Percentiles rank a stretch among this genome's conserved stretches.
Evolutionary conservation across 2,888 invertebrate genomes (phyloP).

Genomic region (Ramazzottius varieornatus): DNA sequence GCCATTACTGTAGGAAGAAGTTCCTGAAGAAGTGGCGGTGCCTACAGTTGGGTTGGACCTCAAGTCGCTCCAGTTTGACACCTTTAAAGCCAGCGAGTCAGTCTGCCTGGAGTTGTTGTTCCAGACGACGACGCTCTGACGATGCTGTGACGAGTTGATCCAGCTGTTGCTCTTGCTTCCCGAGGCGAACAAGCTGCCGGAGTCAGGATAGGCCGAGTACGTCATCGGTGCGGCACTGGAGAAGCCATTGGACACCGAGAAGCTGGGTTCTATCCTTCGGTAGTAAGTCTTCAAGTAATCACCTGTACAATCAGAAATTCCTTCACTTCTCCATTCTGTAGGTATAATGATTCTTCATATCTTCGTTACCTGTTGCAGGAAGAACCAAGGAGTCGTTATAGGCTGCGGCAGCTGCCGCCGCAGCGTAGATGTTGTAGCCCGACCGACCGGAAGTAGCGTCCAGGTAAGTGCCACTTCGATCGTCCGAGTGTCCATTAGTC

Average conservation of each 20-base stretch:
- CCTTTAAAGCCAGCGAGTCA: slow-evolving; percentile 14
- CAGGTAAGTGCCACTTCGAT: too few relatives aligned
- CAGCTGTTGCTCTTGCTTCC: not conserved
- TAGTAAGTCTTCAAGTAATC: slow-evolving; percentile 1
- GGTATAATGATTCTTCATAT: too few relatives aligned
- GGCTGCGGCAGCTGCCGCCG: too few relatives aligned
- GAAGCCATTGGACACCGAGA: not conserved
- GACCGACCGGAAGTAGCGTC: too few relatives aligned
- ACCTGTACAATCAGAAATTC: not conserved
- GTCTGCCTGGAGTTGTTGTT: slow-evolving; percentile 6
- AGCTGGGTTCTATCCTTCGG: not conserved
- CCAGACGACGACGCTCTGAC: not conserved
- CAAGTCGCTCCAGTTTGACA: slow-evolving; percentile 11
- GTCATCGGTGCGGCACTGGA: not conserved
- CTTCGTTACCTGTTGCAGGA: too few relatives aligned
- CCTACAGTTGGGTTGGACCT: not conserved
- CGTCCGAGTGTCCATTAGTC: too few relatives aligned
- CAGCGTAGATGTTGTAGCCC: too few relatives aligned
- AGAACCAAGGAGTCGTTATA: too few relatives aligned
- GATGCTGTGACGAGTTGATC: not conserved
- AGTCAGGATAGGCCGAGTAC: not conserved
- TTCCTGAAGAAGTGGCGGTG: not conserved
- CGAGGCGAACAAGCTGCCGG: not conserved
- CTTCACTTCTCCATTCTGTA: too few relatives aligned
- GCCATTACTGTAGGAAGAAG: too few relatives aligned